phyloP scores from a whole-genome alignment of 2,888 invertebrate genomes.

The Dione juno region DNA sequence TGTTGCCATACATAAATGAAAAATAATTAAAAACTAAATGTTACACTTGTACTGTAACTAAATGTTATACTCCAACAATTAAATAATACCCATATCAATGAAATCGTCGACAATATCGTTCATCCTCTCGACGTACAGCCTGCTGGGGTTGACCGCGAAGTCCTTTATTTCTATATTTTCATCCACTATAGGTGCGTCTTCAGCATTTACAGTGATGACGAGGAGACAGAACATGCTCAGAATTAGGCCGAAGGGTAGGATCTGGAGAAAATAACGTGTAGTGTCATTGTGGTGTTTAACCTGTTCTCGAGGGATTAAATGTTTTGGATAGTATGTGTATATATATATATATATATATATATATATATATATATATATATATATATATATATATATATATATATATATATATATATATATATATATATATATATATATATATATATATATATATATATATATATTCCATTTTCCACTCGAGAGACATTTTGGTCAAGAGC shows the following conservation, averaged over 20 bases:
- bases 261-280: conserved; percentile 40
- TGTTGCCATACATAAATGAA: too few species aligned
- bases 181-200: conserved; percentile 44
- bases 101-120: conserved; percentile 61
- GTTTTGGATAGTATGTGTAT: too few species aligned
- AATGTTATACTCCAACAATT: not conserved
- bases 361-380: too few species aligned
- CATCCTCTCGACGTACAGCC: conserved; percentile 54
- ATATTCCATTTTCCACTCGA: too few species aligned
- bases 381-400: too few species aligned
- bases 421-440: too few species aligned
- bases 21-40: not conserved
- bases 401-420: too few species aligned
- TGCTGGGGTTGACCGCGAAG: conserved; percentile 53
- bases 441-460: too few species aligned
- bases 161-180: conserved; percentile 46
- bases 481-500: too few species aligned
- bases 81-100: conserved; percentile 42
- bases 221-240: conserved; percentile 43
- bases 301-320: too few species aligned
- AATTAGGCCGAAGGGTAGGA: conserved; percentile 45
- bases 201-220: conserved; percentile 43
- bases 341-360: too few species aligned
- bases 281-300: too few species aligned
- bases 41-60: not conserved